Conservation (phyloP, 2,797 vertebrate species). For the Pteropus rufus region DNA sequence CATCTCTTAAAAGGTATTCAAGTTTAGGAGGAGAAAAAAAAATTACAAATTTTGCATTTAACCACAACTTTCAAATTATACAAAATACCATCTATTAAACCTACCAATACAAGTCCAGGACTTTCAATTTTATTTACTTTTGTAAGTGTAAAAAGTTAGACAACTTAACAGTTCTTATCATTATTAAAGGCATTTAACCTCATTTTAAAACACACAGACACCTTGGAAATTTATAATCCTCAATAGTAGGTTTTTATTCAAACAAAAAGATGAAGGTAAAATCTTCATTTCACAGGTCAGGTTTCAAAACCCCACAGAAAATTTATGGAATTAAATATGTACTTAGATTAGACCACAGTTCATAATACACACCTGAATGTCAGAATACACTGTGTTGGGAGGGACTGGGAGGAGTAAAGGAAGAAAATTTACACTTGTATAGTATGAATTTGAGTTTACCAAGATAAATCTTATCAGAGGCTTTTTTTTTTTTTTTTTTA, state of each 20-base stretch:
- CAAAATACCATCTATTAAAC: constrained; percentile 40
- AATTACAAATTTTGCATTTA: constrained; percentile 21
- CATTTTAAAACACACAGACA: constrained; percentile 29
- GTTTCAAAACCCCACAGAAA: constrained; percentile 34
- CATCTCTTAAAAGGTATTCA: constrained; percentile 29
- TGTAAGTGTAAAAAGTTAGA: constrained; percentile 15
- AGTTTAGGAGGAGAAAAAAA: background rate
- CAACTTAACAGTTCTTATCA: background rate
- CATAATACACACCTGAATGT: background rate
- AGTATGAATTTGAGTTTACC: background rate
- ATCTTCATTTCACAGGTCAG: background rate
- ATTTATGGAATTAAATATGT: background rate
- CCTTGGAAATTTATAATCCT: background rate
- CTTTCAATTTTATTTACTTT: constrained; percentile 9
- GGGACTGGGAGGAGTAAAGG: background rate
- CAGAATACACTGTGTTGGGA: background rate
- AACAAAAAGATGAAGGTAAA: constrained; percentile 32
- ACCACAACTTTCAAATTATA: constrained; percentile 37
- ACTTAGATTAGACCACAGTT: background rate
- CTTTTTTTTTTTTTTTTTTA: background rate
- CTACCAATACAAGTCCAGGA: background rate
- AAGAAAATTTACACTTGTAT: background rate
- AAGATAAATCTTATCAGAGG: background rate
- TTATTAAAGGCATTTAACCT: background rate
- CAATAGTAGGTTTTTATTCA: background rate